Evolutionary conservation across 1,140 invertebrate genomes (phyloP), one percentile per base, ranked within the genome.

Genomic region (Caenorhabditis inopinata): DNA sequence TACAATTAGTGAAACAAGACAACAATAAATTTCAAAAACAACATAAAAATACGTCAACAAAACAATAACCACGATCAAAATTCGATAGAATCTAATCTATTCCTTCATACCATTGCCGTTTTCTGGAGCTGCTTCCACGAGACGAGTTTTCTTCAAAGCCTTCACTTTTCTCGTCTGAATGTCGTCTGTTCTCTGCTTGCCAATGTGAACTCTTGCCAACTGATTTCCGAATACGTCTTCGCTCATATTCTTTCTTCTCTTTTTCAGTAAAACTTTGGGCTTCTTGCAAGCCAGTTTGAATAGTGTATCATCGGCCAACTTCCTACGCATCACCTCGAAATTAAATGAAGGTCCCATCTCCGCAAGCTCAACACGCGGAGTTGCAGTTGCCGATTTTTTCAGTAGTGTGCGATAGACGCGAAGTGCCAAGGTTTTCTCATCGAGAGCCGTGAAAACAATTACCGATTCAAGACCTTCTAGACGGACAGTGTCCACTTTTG

Each of bases 301-400:
- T 0, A 98, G 89, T 89, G 96, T 94, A 85, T 94, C 93, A 0
- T 94, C 94, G 0, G 95, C 95, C 45, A 98, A 90, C 90, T 95
- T 94, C 1, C 92, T 93, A 84, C 97, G 91, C 81, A 95, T 91
- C 0, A 98, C 86, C 25, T 91, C 91, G 49, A 98, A 93, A 90
- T 98, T 94, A 82, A 95, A 91, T n/a, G 93, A 93, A 51, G 97
- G 97, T 38, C 96, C 96, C 85, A 97, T 95, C 91, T 97, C 95
- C 88, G 93, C 92, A 18, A 98, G 89, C 90, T 98, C 96, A 81
- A 97, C 92, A 83, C 94, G 91, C 7, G 96, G 96, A 80, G 92
- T 92, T 4, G 82, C 35, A 77, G 92, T 92, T 0, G 95, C 94
- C 82, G 95, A 96, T 89, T 98, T 98, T 88, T 97, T 97, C 11